Conservation (phyloP, 2,888 invertebrate genomes). For the Campoplex capitator region DNA sequence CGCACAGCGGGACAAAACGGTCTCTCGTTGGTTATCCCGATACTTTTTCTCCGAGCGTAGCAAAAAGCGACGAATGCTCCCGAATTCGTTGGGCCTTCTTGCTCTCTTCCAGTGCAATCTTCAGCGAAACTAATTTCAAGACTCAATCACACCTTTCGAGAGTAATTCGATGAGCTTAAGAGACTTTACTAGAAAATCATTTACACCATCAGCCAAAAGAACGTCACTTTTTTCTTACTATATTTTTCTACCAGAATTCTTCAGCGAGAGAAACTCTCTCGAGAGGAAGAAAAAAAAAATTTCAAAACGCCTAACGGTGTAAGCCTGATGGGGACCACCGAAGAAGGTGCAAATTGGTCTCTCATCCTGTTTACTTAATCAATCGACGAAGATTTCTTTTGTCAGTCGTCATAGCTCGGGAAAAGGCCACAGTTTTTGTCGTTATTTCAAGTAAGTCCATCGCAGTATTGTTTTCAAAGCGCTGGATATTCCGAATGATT, state of each 20-base stretch:
- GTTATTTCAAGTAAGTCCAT: neutral
- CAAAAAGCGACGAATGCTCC: neutral
- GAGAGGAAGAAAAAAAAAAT: neutral
- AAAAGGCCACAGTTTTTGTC: neutral
- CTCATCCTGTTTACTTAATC: conserved; percentile 16
- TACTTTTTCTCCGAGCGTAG: conserved; percentile 15
- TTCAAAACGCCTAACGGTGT: conserved; percentile 7
- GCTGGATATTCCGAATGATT: neutral
- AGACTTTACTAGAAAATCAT: neutral
- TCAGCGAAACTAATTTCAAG: conserved; percentile 2
- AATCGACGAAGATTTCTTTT: neutral
- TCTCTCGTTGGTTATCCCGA: neutral
- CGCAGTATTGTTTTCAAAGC: neutral
- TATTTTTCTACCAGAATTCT: neutral
- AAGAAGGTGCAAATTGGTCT: neutral
- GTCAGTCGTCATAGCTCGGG: neutral
- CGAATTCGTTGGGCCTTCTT: conserved; percentile 25
- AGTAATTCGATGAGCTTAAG: neutral
- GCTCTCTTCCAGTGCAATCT: conserved; percentile 4
- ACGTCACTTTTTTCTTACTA: neutral
- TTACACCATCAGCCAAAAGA: neutral
- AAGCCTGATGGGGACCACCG: neutral
- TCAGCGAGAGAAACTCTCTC: neutral
- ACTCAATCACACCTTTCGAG: neutral
- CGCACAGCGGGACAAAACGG: conserved; percentile 56